These are phyloP conservation scores for Scalopus aquaticus DNA, from an alignment of 2,113 vertebrate genomes.

Conservation along the genomic window DNA sequence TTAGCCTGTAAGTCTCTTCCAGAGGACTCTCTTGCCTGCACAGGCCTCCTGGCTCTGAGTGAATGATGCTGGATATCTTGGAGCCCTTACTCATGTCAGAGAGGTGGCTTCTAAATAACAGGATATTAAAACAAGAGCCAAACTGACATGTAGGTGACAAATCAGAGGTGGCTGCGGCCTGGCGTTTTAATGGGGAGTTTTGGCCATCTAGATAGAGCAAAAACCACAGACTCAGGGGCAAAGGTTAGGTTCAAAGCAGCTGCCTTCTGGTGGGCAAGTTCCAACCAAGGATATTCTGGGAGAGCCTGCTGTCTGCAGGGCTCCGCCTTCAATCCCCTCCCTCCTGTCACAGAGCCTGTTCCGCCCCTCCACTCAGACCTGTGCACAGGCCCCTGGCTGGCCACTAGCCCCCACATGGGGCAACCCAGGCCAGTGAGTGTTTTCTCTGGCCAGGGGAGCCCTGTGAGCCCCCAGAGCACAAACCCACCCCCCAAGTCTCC, in stretches of 20 bases:
- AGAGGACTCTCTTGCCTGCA: background rate
- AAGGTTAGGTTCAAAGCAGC: background rate
- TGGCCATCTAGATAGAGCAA: background rate
- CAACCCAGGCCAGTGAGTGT: background rate
- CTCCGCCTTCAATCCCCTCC: no score
- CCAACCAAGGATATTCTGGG: background rate
- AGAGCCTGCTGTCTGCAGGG: background rate
- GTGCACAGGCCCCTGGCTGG: background rate
- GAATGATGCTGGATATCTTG: background rate
- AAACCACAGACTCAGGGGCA: background rate
- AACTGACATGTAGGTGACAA: background rate
- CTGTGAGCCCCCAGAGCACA: background rate
- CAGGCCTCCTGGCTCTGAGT: background rate
- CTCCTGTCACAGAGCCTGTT: background rate
- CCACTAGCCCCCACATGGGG: background rate
- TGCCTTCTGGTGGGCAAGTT: background rate
- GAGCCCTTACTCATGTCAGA: background rate
- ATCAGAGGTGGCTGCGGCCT: background rate
- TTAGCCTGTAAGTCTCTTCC: background rate
- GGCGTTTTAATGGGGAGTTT: background rate
- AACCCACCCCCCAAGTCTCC: background rate
- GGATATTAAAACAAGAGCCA: conserved; percentile 26
- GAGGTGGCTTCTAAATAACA: background rate
- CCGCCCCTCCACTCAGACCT: background rate
- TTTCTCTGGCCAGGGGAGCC: background rate